A percentile compares a stretch with the other conserved stretches of the same genome.
These are phyloP conservation scores for Myiotriccus ornatus DNA, from an alignment of 2,797 vertebrate genomes.

Conservation along the genomic window DNA sequence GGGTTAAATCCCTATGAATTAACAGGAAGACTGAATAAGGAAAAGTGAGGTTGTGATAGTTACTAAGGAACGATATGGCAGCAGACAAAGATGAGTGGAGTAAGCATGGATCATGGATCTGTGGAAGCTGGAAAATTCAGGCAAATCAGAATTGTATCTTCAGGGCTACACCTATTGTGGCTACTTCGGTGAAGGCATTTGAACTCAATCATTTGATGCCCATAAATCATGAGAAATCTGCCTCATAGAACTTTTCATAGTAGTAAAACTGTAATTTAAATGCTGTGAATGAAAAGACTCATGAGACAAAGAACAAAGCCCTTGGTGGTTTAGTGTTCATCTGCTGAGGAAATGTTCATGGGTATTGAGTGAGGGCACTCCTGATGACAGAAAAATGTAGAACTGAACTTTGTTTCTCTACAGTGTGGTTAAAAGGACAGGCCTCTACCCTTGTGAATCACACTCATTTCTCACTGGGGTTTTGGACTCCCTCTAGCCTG, in stretches of 20 bases:
- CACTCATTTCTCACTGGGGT: neutral
- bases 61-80: neutral
- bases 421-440: neutral
- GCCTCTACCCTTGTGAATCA: neutral
- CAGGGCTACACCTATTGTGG: neutral
- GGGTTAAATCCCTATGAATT: neutral
- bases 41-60: neutral
- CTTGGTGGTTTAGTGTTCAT: neutral
- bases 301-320: neutral
- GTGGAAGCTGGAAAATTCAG: neutral
- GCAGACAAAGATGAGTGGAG: neutral
- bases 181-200: neutral
- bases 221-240: neutral
- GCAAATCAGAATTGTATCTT: neutral
- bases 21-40: neutral
- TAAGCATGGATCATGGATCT: neutral
- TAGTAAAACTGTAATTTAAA: neutral
- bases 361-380: neutral
- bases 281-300: neutral
- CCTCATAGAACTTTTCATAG: neutral
- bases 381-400: neutral
- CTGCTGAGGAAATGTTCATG: neutral
- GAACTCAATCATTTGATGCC: neutral
- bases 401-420: neutral
- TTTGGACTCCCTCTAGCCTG: neutral